Conservation (phyloP, 2,113 vertebrate species). For the Notothenia coriiceps region DNA sequence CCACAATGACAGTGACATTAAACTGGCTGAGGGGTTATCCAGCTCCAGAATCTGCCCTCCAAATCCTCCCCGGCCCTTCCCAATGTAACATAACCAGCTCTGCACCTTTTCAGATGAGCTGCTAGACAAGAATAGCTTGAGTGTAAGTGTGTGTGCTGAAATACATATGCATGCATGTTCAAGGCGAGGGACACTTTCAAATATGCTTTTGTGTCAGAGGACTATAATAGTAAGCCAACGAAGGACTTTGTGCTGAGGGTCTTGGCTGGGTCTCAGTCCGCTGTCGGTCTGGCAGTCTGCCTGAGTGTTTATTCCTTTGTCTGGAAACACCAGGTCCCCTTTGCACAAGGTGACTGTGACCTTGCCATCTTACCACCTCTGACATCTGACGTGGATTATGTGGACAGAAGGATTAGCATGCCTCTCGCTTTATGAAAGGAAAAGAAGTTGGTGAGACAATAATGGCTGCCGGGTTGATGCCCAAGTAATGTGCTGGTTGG, state of each 20-base stretch:
- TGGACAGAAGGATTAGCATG: constrained; percentile 58
- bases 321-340: constrained; percentile 36
- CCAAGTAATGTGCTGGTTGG: constrained; percentile 28
- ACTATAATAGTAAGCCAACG: constrained; percentile 16
- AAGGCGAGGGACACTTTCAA: constrained; percentile 30
- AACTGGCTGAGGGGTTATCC: constrained; percentile 59
- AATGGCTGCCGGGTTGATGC: constrained; percentile 46
- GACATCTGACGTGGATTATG: constrained; percentile 43
- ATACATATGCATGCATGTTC: constrained; percentile 32
- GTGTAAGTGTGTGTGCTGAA: constrained; percentile 12
- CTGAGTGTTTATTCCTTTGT: constrained; percentile 48
- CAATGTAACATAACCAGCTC: constrained; percentile 67
- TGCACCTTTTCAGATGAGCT: constrained; percentile 59
- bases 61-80: constrained; percentile 48
- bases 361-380: constrained; percentile 44
- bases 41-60: constrained; percentile 50
- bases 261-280: constrained; percentile 32
- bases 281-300: constrained; percentile 29
- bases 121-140: constrained; percentile 70
- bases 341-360: constrained; percentile 72
- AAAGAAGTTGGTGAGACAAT: constrained; percentile 40
- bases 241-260: constrained; percentile 38
- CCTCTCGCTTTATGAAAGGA: constrained; percentile 35
- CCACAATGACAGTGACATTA: constrained; percentile 71
- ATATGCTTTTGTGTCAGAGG: constrained; percentile 42